phyloP scores from a whole-genome alignment of 1,140 invertebrate genomes.

The Pseudomyrmex flavicornis region DNA sequence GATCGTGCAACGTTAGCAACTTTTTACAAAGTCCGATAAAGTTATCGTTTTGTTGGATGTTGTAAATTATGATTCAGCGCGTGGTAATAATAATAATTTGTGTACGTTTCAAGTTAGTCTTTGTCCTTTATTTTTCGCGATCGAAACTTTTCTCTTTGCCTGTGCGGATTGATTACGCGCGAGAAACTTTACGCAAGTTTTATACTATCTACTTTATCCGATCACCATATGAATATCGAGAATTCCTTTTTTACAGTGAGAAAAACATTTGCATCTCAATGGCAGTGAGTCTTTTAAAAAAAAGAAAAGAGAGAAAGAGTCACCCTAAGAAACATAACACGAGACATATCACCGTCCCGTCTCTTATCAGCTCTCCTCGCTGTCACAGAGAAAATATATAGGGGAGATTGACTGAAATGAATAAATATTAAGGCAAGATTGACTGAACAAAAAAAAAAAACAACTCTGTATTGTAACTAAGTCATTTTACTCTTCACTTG shows the following conservation, averaged over 20 bases:
- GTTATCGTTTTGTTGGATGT: slow-evolving; percentile 1
- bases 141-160: background rate
- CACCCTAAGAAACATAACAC: background rate
- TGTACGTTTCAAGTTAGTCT: slow-evolving; percentile 11
- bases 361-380: background rate
- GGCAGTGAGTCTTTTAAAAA: background rate
- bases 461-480: background rate
- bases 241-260: background rate
- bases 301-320: background rate
- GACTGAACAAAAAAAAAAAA: background rate
- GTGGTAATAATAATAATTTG: background rate
- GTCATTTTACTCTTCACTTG: background rate
- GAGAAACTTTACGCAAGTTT: slow-evolving; percentile 22
- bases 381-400: background rate
- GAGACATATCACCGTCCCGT: background rate
- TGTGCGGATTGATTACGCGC: background rate
- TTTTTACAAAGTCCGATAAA: background rate
- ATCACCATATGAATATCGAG: slow-evolving; percentile 20
- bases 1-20: background rate
- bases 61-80: background rate
- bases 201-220: background rate
- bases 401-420: background rate
- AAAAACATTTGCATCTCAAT: slow-evolving; percentile 37
- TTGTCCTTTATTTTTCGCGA: background rate
- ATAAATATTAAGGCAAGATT: too few species aligned